Conservation (phyloP, 2,888 invertebrate species). For the Strigamia crassipes region DNA sequence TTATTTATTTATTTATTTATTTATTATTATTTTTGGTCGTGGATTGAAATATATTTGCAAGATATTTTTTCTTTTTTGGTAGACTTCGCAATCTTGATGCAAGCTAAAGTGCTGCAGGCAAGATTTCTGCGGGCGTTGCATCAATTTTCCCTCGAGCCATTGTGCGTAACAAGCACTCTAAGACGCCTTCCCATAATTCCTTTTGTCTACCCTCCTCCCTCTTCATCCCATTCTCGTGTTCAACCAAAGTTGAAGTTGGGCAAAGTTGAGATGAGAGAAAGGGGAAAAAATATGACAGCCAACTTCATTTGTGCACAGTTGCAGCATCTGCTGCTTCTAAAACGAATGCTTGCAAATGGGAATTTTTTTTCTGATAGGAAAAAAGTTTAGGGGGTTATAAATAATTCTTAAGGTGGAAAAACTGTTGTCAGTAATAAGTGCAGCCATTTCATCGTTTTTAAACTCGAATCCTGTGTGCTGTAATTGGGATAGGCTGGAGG, state of each 20-base stretch:
- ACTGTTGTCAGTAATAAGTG: conserved; percentile 7
- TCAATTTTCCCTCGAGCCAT: conserved; percentile 3
- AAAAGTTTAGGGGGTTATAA: background rate
- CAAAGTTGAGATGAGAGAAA: conserved; percentile 10
- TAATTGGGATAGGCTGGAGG: too few relatives aligned
- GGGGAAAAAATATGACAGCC: background rate
- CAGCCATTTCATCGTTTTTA: background rate
- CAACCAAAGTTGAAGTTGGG: conserved; percentile 10
- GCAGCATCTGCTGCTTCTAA: conserved; percentile 10
- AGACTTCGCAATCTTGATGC: background rate
- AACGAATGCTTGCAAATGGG: background rate
- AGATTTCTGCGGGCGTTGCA: conserved; percentile 10
- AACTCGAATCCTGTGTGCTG: too few relatives aligned
- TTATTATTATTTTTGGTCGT: background rate
- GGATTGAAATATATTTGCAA: background rate
- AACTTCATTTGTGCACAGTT: conserved; percentile 10
- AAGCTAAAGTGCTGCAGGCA: conserved; percentile 10
- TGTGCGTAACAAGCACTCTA: conserved; percentile 10
- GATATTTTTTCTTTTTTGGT: background rate
- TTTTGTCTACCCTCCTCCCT: background rate
- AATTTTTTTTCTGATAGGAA: background rate
- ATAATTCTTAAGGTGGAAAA: conserved; percentile 1
- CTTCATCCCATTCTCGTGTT: conserved; percentile 4
- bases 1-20: too few relatives aligned
- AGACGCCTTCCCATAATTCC: conserved; percentile 10